Conservation (phyloP, 2,888 invertebrate genomes). For the Ellobium chinense region DNA sequence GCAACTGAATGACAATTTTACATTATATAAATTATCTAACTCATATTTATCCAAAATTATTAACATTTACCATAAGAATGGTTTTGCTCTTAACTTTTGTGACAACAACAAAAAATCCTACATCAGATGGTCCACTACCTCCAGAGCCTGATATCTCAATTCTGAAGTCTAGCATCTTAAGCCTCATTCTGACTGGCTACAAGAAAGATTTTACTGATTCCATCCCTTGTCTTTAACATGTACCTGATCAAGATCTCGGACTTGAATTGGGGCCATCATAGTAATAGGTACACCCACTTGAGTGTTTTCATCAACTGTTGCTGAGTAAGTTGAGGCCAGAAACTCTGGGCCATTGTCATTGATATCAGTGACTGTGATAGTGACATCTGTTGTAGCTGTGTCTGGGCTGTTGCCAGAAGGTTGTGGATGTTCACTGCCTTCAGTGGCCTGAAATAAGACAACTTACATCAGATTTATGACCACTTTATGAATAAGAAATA, state of each 20-base stretch:
- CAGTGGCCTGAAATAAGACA: slow-evolving; percentile 32
- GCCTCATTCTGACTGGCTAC: too few relatives aligned
- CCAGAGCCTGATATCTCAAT: not conserved
- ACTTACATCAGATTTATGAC: too few relatives aligned
- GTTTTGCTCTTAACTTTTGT: too few relatives aligned
- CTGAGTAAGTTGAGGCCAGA: slow-evolving; percentile 50
- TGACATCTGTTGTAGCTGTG: slow-evolving; percentile 68
- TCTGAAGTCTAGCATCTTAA: not conserved
- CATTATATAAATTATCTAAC: too few relatives aligned
- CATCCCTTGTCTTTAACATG: too few relatives aligned
- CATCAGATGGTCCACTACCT: too few relatives aligned
- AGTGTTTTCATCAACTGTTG: slow-evolving; percentile 51
- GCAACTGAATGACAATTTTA: too few relatives aligned
- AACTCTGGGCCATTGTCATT: slow-evolving; percentile 86
- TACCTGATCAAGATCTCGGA: slow-evolving; percentile 33
- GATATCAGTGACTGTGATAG: slow-evolving; percentile 74
- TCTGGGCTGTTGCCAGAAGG: slow-evolving; percentile 55
- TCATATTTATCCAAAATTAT: too few relatives aligned
- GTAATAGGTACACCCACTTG: slow-evolving; percentile 21
- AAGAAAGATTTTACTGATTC: not conserved
- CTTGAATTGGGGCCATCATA: not conserved
- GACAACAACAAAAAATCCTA: too few relatives aligned
- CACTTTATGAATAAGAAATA: too few relatives aligned
- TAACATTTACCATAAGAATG: too few relatives aligned
- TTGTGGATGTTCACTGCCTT: slow-evolving; percentile 20